Evolutionary conservation across 2,113 vertebrate species (phyloP), one percentile per base, ranked within the genome.

Genomic region (Leuciscus idus): DNA sequence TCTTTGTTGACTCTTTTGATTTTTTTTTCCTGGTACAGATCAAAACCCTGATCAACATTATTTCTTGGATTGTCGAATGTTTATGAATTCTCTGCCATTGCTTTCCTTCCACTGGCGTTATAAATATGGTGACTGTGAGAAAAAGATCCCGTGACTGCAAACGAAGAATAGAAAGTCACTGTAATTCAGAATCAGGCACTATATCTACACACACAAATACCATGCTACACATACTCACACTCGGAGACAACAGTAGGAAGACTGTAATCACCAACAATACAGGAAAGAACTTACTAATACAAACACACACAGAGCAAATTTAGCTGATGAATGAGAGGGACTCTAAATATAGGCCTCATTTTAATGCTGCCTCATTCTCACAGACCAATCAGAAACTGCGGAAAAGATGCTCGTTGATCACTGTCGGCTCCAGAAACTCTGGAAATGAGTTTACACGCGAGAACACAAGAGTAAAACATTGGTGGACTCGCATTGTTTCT

Each of bases 331-430:
- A 92, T 91, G 93, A 94, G 89, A 83, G 74, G 77, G 70, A 80
- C 87, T 88, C 93, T 94, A 93, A 93, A 93, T 93, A 94, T 94
- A 93, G 93, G 90, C 88, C 1, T 87, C 39, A 86, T 83, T 86
- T 83, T 85, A 87, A 85, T 73, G 82, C 61, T 77, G 70, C 84
- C 90, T 84, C 86, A 85, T 85, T 86, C 77, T 73, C 61, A 84
- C 26, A 85, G 70, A 77, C 39, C 85, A 89, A 89, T 89, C 89
- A 91, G 87, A 92, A 90, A 33, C 89, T 83, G 76, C 88, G 92
- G 94, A 94, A 94, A 91, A 90, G 84, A 87, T 90, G 88, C 90
- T 91, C 90, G 92, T 95, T 93, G 92, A 93, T 95, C 91, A 92
- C 90, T 94, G 94, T 94, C 94, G 92, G 80, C 92, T 89, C 85